These are phyloP conservation scores for Valencia hispanica DNA, from an alignment of 2,797 vertebrate genomes.

Conservation along the genomic window DNA sequence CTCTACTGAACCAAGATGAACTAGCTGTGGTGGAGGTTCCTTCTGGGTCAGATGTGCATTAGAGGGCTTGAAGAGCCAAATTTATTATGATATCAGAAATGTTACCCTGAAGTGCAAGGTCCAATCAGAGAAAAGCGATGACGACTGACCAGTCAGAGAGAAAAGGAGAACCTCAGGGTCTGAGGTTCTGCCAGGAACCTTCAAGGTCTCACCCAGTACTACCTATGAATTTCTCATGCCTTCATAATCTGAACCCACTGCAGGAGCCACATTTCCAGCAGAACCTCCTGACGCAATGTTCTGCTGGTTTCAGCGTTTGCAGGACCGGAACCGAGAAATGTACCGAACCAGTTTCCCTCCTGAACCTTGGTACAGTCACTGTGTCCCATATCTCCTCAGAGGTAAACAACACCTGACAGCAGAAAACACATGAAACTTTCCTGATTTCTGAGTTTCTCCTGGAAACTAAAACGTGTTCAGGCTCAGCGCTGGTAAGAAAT, in stretches of 20 bases:
- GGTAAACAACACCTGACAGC: slow-evolving; percentile 1
- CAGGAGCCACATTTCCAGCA: neutral
- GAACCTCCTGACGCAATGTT: neutral
- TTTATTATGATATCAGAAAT: neutral
- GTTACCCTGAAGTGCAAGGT: neutral
- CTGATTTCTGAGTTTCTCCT: neutral
- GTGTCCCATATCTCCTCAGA: neutral
- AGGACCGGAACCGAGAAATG: neutral
- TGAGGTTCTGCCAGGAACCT: neutral
- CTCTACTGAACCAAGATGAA: neutral
- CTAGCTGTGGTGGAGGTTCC: neutral
- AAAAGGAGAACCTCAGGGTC: neutral
- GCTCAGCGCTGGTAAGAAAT: neutral
- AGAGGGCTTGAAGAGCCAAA: neutral
- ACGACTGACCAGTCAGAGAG: neutral
- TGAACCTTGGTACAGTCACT: neutral
- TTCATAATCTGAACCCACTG: too few relatives aligned
- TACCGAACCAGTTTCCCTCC: neutral
- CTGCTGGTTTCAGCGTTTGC: neutral
- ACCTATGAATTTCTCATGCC: too few relatives aligned
- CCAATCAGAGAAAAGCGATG: neutral
- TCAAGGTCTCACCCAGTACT: too few relatives aligned
- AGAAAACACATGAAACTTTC: neutral
- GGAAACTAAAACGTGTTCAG: neutral
- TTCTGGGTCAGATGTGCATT: neutral